Conservation (phyloP, 2,888 invertebrate genomes). For the Agriopis marginaria region DNA sequence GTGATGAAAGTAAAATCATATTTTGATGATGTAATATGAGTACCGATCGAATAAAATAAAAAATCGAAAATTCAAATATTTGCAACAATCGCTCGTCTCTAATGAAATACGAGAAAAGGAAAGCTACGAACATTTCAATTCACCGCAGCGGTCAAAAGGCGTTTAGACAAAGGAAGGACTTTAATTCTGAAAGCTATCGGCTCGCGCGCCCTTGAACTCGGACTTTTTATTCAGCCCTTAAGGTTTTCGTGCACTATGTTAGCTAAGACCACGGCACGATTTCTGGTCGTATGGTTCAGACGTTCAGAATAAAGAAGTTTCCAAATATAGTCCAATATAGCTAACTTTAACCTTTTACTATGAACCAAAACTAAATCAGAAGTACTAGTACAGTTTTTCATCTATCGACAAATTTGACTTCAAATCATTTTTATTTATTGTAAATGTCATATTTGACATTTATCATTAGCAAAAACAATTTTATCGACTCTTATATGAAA, state of each 20-base stretch:
- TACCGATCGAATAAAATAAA: neutral
- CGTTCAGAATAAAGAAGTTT: too few species aligned
- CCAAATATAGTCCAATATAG: too few species aligned
- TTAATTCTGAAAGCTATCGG: constrained; percentile 61
- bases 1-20: too few species aligned
- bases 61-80: neutral
- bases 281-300: neutral
- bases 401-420: too few species aligned
- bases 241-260: constrained; percentile 13
- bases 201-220: constrained; percentile 49
- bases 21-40: neutral
- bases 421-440: too few species aligned
- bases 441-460: too few species aligned
- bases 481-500: too few species aligned
- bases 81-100: constrained; percentile 1
- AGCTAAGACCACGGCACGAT: neutral
- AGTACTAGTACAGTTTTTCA: too few species aligned
- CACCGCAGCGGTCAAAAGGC: constrained; percentile 46
- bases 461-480: too few species aligned
- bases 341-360: too few species aligned
- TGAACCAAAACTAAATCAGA: too few species aligned
- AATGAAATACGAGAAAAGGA: constrained; percentile 15
- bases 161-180: constrained; percentile 43
- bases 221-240: constrained; percentile 36
- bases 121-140: constrained; percentile 39